Percentiles rank a stretch among this genome's conserved stretches.
These are phyloP conservation scores for Philotrypesis tridentata DNA, from an alignment of 1,140 invertebrate genomes.

Conservation along the genomic window DNA sequence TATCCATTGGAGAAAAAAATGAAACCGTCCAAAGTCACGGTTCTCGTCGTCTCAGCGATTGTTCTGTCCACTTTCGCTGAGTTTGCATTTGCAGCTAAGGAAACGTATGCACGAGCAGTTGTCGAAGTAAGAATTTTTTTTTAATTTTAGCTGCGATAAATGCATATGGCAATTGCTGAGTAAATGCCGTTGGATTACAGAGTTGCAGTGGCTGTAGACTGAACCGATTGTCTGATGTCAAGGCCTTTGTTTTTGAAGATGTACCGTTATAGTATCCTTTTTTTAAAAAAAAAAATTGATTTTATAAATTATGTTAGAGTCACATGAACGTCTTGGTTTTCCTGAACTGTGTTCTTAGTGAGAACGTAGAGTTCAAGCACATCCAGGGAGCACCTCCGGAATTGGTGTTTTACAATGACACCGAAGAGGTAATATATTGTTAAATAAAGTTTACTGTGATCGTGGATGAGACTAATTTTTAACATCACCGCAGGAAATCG, in stretches of 20 bases:
- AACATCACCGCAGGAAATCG: constrained; percentile 73
- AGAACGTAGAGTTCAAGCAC: constrained; percentile 79
- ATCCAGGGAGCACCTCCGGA: constrained; percentile 81
- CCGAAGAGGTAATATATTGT: constrained; percentile 71
- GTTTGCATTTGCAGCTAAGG: neutral
- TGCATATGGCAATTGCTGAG: neutral
- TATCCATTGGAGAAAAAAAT: neutral
- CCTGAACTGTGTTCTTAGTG: constrained; percentile 66
- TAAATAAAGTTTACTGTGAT: neutral
- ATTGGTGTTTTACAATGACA: constrained; percentile 77
- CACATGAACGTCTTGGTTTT: constrained; percentile 21
- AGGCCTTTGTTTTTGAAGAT: constrained; percentile 84
- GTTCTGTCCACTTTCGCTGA: neutral
- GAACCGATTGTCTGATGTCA: constrained; percentile 83
- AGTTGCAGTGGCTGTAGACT: constrained; percentile 85
- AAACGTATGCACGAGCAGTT: constrained; percentile 45
- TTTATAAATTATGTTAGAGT: neutral
- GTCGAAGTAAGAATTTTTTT: constrained; percentile 48
- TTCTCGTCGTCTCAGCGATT: neutral
- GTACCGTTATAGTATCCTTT: constrained; percentile 80
- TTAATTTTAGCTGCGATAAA: neutral
- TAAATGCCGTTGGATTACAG: constrained; percentile 71
- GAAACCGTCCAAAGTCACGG: neutral
- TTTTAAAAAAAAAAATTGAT: constrained; percentile 23
- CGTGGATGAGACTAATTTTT: neutral